phyloP scores from a whole-genome alignment of 2,797 vertebrate species.

The Rallus crepitans region DNA sequence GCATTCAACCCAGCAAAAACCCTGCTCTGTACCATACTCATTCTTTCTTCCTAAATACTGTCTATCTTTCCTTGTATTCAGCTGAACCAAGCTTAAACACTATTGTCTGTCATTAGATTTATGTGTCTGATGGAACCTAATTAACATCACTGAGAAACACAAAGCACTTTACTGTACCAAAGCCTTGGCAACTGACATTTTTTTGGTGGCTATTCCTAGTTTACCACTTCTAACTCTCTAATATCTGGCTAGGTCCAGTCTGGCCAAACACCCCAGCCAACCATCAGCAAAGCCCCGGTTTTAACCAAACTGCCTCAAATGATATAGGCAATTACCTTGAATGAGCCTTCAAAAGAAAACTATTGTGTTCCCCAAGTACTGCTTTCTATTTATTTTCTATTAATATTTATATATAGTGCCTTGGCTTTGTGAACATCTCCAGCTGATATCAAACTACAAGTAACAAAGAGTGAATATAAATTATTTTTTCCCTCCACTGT shows the following conservation, averaged over 20 bases:
- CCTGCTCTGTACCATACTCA: neutral
- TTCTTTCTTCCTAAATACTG: neutral
- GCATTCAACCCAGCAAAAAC: neutral
- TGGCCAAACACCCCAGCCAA: neutral
- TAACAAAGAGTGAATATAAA: neutral
- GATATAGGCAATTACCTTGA: neutral
- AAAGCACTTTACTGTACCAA: neutral
- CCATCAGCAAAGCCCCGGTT: neutral
- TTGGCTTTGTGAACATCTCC: neutral
- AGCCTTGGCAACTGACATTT: neutral
- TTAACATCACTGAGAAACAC: neutral
- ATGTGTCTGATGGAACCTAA: neutral
- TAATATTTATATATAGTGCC: neutral
- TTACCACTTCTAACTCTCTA: neutral
- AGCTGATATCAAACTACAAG: neutral
- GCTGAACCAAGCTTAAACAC: neutral
- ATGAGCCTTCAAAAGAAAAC: conserved; percentile 23
- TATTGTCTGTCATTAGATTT: neutral
- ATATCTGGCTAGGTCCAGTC: neutral
- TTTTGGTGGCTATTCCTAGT: neutral
- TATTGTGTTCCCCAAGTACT: neutral
- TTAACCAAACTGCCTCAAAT: neutral
- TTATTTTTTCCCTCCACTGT: neutral
- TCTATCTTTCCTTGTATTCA: neutral
- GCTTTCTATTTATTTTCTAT: neutral